These are phyloP conservation scores for Rutpela maculata DNA, from an alignment of 2,888 invertebrate species.

Conservation along the genomic window DNA sequence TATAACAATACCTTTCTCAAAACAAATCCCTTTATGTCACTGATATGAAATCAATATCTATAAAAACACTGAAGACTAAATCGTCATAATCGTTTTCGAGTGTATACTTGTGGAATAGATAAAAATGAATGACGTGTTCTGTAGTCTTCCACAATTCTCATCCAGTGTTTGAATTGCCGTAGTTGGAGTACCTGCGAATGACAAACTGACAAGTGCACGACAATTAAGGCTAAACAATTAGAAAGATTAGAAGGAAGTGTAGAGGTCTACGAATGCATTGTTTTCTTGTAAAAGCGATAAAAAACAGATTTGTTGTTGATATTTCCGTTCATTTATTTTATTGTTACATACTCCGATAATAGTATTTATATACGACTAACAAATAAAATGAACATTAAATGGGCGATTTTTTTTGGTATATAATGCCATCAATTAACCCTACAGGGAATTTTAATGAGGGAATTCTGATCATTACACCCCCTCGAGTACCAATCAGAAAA, in stretches of 20 bases:
- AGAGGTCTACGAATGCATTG: not conserved
- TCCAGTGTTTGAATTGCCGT: not conserved
- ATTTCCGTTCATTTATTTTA: too few relatives aligned
- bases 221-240: not conserved
- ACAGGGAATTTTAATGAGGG: too few relatives aligned
- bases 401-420: too few relatives aligned
- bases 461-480: too few relatives aligned
- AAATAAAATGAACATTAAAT: too few relatives aligned
- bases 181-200: conserved; percentile 5
- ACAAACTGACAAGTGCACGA: conserved; percentile 19
- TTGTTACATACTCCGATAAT: too few relatives aligned
- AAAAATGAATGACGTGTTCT: not conserved
- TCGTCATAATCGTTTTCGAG: too few relatives aligned
- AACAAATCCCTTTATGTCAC: not conserved
- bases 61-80: not conserved
- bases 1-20: not conserved
- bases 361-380: too few relatives aligned
- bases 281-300: not conserved
- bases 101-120: not conserved
- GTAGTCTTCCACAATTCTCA: not conserved
- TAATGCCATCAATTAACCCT: too few relatives aligned
- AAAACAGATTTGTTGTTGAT: not conserved
- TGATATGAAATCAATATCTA: conserved; percentile 14
- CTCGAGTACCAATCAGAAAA: too few relatives aligned
- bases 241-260: not conserved